Evolutionary conservation across 2,113 vertebrate species (phyloP), one percentile per base, ranked within the genome.

Genomic region (Phaethon lepturus): DNA sequence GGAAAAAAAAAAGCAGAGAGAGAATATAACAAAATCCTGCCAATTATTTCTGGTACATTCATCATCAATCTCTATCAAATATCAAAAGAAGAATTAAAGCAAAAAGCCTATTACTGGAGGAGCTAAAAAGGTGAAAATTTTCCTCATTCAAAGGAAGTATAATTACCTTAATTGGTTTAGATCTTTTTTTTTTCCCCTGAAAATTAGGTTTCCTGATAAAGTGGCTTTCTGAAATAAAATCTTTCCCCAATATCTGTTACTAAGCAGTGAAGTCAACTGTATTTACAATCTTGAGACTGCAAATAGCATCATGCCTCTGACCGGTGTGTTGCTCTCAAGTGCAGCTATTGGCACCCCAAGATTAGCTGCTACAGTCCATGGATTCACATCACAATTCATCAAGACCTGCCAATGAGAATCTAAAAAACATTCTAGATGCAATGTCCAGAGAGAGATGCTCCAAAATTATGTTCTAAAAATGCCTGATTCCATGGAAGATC

Each of bases 171-270:
- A 55, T 40, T 49, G 7, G 3, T 83, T 91, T 72, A 83, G 25
- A 49, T 0, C 0, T 19, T 72, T 17, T 17, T 60, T 59, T 84
- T 67, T 0, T 8, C 38, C 38, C 8, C 26, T 42, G 31, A 56
- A 66, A 76, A 79, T 19, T 52, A 26, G 8, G 56, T 75, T 47
- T 59, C 44, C 49, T 68, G 18, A 58, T 52, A 19, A 52, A 45
- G 11, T 42, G 17, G 18, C 18, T 73, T 77, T 78, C 72, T 77
- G 78, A 68, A 86, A 71, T n/a, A 52, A 86, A 90, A 38, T 2
- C 7, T 16, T 76, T 40, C 6, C 19, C 29, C 11, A 26, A 1
- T 47, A 63, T 19, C 7, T 55, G 31, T 35, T 78, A 7, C 42
- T 45, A 59, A 91, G 16, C 11, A 62, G 3, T 22, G 10, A 86